phyloP scores from a whole-genome alignment of 2,888 invertebrate species.

The Ormyrus thymus region DNA sequence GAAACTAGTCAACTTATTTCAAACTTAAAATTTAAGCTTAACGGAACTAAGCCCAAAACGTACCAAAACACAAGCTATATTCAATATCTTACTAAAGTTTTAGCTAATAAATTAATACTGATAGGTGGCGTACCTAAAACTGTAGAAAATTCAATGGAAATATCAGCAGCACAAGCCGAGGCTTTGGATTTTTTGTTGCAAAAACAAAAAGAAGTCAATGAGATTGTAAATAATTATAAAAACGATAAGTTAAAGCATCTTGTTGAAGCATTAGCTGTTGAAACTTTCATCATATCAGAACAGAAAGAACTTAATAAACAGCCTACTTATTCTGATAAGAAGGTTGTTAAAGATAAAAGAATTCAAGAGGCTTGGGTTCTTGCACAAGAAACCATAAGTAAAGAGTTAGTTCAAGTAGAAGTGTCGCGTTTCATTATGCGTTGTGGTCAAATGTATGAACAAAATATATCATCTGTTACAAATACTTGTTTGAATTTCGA shows the following conservation, averaged over 20 bases:
- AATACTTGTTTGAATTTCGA: constrained; percentile 76
- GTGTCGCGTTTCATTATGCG: constrained; percentile 84
- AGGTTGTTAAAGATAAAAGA: constrained; percentile 79
- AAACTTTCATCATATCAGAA: constrained; percentile 79
- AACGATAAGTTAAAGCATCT: constrained; percentile 82
- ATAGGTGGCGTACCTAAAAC: constrained; percentile 60
- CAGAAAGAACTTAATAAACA: constrained; percentile 64
- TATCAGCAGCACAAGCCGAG: constrained; percentile 61
- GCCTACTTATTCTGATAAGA: constrained; percentile 75
- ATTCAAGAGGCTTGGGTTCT: constrained; percentile 86
- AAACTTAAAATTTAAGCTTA: constrained; percentile 80
- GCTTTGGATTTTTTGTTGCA: constrained; percentile 74
- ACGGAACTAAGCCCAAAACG: constrained; percentile 71
- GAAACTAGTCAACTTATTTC: constrained; percentile 87
- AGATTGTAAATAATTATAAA: constrained; percentile 81
- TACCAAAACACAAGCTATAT: constrained; percentile 75
- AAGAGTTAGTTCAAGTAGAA: constrained; percentile 86
- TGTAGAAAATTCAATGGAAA: constrained; percentile 65
- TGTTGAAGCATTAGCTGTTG: constrained; percentile 82
- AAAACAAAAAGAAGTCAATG: constrained; percentile 80
- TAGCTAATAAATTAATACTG: constrained; percentile 82
- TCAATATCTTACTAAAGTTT: constrained; percentile 85
- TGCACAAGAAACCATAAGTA: constrained; percentile 85
- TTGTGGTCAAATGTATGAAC: constrained; percentile 83
- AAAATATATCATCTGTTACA: constrained; percentile 63